phyloP scores from a whole-genome alignment of 2,113 vertebrate species.

The Silurus asotus region DNA sequence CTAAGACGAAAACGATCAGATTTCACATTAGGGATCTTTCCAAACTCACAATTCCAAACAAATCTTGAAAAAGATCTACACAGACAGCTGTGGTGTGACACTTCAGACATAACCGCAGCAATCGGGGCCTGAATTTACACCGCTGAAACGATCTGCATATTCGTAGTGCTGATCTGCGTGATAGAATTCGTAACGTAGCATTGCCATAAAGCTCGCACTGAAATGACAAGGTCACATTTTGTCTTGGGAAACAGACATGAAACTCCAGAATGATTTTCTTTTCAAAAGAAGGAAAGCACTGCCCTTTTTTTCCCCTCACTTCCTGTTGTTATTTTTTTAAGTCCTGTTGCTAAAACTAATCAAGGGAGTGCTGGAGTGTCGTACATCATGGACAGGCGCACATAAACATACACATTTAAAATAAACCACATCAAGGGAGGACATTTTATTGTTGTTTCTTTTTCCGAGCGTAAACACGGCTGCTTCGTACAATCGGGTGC shows the following conservation, averaged over 20 bases:
- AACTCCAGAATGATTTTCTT: constrained; percentile 35
- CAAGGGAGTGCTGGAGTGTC: constrained; percentile 58
- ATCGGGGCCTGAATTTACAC: not conserved
- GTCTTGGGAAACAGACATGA: constrained; percentile 33
- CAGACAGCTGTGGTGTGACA: not conserved
- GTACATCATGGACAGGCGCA: constrained; percentile 44
- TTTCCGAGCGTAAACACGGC: constrained; percentile 57
- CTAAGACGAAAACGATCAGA: not conserved
- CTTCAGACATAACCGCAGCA: not conserved
- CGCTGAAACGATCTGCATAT: not conserved
- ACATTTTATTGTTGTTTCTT: constrained; percentile 63
- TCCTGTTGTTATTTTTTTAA: constrained; percentile 19
- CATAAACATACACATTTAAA: constrained; percentile 49
- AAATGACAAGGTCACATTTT: constrained; percentile 22
- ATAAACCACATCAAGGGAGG: constrained; percentile 55
- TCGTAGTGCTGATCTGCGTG: too few relatives aligned
- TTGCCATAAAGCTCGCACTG: not conserved
- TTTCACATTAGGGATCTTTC: not conserved
- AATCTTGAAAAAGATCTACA: not conserved
- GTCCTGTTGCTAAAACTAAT: constrained; percentile 60
- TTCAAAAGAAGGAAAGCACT: constrained; percentile 47
- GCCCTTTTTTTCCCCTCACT: not conserved
- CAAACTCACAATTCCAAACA: not conserved
- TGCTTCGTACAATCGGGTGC: constrained; percentile 49
- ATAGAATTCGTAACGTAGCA: not conserved